A percentile compares a stretch with the other conserved stretches of the same genome.
phyloP scores from a whole-genome alignment of 2,888 invertebrate species.

The Lasioglossum oenotherae region DNA sequence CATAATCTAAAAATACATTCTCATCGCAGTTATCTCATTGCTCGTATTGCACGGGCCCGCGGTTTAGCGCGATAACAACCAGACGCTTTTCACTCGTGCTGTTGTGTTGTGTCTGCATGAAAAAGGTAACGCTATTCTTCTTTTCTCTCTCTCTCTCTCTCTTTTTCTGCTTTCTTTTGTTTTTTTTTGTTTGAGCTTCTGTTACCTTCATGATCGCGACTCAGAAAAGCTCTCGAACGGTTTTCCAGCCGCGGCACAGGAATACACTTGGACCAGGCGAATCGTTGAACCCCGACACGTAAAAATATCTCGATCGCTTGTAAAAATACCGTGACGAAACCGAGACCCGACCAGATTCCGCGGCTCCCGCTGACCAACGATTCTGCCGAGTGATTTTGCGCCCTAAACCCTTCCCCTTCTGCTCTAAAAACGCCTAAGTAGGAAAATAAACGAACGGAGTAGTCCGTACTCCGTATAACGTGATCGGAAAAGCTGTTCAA shows the following conservation, averaged over 20 bases:
- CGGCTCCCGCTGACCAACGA: constrained; percentile 53
- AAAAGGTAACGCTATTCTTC: constrained; percentile 28
- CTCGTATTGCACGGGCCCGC: constrained; percentile 44
- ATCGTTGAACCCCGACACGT: constrained; percentile 79
- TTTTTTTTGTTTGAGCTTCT: background rate
- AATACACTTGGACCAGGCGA: constrained; percentile 65
- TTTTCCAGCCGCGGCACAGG: constrained; percentile 33
- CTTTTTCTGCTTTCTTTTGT: no score
- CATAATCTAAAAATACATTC: constrained; percentile 51
- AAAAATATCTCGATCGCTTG: constrained; percentile 79
- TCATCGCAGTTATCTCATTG: constrained; percentile 54
- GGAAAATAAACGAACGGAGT: background rate
- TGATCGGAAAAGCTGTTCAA: background rate
- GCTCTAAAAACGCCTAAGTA: background rate
- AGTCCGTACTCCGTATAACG: background rate
- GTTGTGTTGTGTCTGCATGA: constrained; percentile 51
- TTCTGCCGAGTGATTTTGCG: constrained; percentile 1
- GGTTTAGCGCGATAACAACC: constrained; percentile 47
- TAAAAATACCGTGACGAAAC: constrained; percentile 68
- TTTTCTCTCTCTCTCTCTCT: background rate
- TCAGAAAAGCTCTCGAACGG: constrained; percentile 24
- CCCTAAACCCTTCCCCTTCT: background rate
- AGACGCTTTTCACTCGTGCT: constrained; percentile 17
- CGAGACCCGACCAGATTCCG: constrained; percentile 50
- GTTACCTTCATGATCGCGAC: constrained; percentile 6